Evolutionary conservation across 2,888 invertebrate species (phyloP).

Genomic region (Nasonovia ribisnigri): DNA sequence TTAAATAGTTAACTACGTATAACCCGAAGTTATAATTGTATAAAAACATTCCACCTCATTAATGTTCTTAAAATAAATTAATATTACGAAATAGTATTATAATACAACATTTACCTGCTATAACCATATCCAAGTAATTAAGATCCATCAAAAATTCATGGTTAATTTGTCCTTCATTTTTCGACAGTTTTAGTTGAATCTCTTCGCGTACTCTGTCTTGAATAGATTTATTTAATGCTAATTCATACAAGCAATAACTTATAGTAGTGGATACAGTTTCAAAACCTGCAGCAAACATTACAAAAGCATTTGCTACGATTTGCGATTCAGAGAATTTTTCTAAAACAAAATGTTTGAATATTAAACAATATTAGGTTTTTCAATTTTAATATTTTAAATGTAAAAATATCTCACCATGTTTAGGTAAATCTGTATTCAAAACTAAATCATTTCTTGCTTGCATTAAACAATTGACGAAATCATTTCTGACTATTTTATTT

Average conservation of each 20-base stretch:
- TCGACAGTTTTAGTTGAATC: slow-evolving; percentile 71
- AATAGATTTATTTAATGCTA: slow-evolving; percentile 73
- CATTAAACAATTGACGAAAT: slow-evolving; percentile 66
- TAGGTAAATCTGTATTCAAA: not conserved
- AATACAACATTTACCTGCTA: slow-evolving; percentile 68
- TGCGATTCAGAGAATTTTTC: slow-evolving; percentile 71
- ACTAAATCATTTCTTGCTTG: slow-evolving; percentile 59
- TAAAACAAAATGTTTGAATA: not conserved
- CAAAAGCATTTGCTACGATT: slow-evolving; percentile 74
- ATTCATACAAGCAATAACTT: slow-evolving; percentile 73
- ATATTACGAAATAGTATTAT: not conserved
- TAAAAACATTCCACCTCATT: not conserved
- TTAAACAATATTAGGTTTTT: not conserved
- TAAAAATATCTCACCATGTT: not conserved
- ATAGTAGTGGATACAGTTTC: slow-evolving; percentile 77
- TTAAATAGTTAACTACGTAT: not conserved
- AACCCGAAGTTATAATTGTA: not conserved
- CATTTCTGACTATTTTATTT: slow-evolving; percentile 66
- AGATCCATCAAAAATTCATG: slow-evolving; percentile 71
- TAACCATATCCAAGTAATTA: slow-evolving; percentile 74
- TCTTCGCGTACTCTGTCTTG: slow-evolving; percentile 73
- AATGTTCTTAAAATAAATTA: not conserved
- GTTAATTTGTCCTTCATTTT: not conserved
- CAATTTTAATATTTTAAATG: not conserved
- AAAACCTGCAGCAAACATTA: slow-evolving; percentile 76